These are phyloP conservation scores for Hassar affinis DNA, from an alignment of 2,113 vertebrate genomes.

Conservation along the genomic window DNA sequence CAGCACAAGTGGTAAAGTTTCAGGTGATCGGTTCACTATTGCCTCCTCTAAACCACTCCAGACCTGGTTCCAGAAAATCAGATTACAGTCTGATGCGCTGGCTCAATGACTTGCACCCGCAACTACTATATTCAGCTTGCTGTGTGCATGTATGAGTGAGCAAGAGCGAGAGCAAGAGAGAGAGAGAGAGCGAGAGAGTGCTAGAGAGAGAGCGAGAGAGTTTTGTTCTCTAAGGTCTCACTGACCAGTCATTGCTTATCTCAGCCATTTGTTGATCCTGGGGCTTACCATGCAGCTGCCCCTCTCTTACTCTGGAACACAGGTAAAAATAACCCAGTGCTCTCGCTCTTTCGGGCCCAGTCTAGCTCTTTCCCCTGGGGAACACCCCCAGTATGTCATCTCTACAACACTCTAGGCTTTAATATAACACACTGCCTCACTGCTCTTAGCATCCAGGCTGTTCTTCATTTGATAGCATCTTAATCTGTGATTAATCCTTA, in stretches of 20 bases:
- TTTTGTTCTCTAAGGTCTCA: conserved; percentile 42
- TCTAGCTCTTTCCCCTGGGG: conserved; percentile 58
- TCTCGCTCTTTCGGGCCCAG: conserved; percentile 70
- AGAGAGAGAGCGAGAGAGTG: conserved; percentile 35
- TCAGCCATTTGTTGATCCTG: conserved; percentile 76
- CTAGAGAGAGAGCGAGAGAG: not conserved
- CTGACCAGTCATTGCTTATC: conserved; percentile 66
- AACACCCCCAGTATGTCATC: conserved; percentile 37
- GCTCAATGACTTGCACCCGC: not conserved
- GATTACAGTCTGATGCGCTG: not conserved
- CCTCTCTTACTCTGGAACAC: conserved; percentile 65
- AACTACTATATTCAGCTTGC: conserved; percentile 37
- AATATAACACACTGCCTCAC: not conserved
- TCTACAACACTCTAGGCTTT: not conserved
- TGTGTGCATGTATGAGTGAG: conserved; percentile 19
- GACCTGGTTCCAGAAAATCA: not conserved
- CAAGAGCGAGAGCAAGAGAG: conserved; percentile 29
- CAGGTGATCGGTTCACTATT: not conserved
- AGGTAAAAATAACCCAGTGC: conserved; percentile 75
- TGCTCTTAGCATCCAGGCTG: not conserved
- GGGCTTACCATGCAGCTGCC: conserved; percentile 77
- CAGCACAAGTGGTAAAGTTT: not conserved
- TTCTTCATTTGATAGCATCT: not conserved
- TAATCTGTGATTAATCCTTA: not conserved
- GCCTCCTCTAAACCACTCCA: not conserved